Evolutionary conservation across 2,113 vertebrate species (phyloP).

Genomic region (Tautogolabrus adspersus): DNA sequence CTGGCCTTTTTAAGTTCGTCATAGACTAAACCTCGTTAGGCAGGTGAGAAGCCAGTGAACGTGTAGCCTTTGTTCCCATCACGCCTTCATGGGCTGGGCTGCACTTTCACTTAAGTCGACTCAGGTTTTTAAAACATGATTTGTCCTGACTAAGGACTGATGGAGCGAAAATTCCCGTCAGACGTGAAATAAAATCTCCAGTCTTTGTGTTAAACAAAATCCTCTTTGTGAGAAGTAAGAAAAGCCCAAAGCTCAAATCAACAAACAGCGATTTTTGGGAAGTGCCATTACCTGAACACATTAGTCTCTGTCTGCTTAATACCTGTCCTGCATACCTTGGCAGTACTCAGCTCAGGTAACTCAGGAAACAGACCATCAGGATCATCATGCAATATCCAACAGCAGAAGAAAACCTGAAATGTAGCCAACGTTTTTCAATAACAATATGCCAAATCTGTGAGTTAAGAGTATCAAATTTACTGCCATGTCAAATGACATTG

Average conservation of each 20-base stretch:
- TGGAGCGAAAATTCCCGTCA: conserved; percentile 38
- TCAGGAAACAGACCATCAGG: conserved; percentile 19
- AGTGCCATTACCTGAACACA: conserved; percentile 24
- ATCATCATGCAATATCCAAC: neutral
- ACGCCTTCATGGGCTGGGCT: conserved; percentile 17
- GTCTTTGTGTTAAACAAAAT: conserved; percentile 22
- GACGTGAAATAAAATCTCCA: conserved; percentile 37
- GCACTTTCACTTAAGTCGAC: conserved; percentile 41
- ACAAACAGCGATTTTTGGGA: conserved; percentile 44
- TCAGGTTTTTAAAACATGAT: conserved; percentile 41
- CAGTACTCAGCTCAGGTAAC: conserved; percentile 41
- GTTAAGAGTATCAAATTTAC: too few relatives aligned
- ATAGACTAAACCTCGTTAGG: conserved; percentile 82
- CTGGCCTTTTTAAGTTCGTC: conserved; percentile 83
- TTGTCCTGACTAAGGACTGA: conserved; percentile 36
- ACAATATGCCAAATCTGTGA: neutral
- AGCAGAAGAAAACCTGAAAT: neutral
- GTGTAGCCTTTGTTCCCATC: conserved; percentile 52
- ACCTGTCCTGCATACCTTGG: conserved; percentile 39
- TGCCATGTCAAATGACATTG: neutral
- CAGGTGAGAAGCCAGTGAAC: conserved; percentile 74
- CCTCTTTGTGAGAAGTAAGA: conserved; percentile 24
- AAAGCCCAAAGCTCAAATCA: conserved; percentile 35
- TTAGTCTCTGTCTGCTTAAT: conserved; percentile 47
- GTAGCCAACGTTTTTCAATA: neutral